Evolutionary conservation across 2,797 vertebrate species (phyloP), one percentile per base, ranked within the genome.

Genomic region (Meriones psammophilus): DNA sequence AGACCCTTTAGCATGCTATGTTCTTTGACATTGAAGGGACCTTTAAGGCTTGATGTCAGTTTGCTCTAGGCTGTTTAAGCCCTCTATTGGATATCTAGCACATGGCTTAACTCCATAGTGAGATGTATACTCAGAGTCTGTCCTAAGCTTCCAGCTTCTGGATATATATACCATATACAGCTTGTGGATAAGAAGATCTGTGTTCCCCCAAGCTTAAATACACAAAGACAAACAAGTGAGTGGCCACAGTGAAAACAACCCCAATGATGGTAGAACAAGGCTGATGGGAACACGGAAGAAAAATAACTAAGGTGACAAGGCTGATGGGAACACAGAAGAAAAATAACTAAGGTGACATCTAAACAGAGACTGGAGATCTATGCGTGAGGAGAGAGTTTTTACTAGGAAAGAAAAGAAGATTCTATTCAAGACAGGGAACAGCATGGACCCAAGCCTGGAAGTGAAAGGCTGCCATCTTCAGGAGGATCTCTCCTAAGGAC

Each of bases 391-490:
- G 39, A 4, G 83, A 30, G 24, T 94, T 92, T 76, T 92, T 58
- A 18, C 1, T 58, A 78, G 62, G 54, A 92, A 3, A 8, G 12
- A 17, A 54, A 87, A 79, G 17, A n/a, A 60, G n/a, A 74, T 42
- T 36, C 28, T 76, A 1, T 87, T 81, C 46, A 94, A 87, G 56
- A 77, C 46, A 91, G 33, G 77, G 30, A 88, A 79, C 14, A 88
- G n/a, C 14, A 85, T 94, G 76, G 79, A 58, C 39, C 18, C 18
- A 96, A 85, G 22, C 73, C 66, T 95, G 39, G 46, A 96, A 85
- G 20, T 94, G 74, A 93, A 97, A 94, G 80, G n/a, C 46, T 91
- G 73, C 76, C 89, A 88, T 94, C 84, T 96, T 97, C 71, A 97
- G 89, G 79, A 95, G 85, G 76, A 80, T 50, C 58, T 71, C 18